Conservation (phyloP, 2,113 vertebrate genomes). For the Scytalopus superciliaris region DNA sequence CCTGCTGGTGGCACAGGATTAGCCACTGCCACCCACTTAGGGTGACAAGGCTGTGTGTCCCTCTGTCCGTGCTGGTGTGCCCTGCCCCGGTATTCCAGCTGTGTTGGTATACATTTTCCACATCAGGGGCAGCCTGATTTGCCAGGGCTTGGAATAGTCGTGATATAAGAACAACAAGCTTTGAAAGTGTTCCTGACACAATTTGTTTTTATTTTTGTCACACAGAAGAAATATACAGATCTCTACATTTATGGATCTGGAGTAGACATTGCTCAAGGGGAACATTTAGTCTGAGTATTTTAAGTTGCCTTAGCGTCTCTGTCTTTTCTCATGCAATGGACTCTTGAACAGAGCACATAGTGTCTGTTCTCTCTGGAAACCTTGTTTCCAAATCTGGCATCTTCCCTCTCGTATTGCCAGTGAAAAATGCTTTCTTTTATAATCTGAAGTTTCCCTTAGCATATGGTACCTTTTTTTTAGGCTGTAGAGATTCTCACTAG, state of each 20-base stretch:
- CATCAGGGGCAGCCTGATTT: background rate
- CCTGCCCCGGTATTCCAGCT: background rate
- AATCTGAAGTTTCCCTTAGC: background rate
- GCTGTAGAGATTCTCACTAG: background rate
- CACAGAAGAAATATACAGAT: background rate
- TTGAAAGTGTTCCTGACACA: background rate
- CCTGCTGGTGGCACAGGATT: background rate
- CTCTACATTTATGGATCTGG: background rate
- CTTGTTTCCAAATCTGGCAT: background rate
- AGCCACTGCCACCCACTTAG: accelerated
- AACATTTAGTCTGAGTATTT: background rate
- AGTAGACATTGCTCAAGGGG: background rate
- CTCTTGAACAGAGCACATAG: background rate
- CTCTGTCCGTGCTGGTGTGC: background rate
- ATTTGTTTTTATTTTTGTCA: background rate
- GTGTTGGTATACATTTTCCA: background rate
- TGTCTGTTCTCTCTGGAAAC: conserved; percentile 4
- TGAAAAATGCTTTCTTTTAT: conserved; percentile 8
- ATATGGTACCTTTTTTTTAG: conserved; percentile 12
- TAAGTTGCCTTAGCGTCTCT: background rate
- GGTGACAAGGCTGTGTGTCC: accelerated
- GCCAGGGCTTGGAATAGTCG: background rate
- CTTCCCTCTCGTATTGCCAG: background rate
- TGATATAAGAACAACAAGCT: background rate
- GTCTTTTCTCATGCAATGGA: background rate